Base-by-base conservation (phyloP, 2,888 invertebrate genomes). In the Bellardia bayeri region DNA sequence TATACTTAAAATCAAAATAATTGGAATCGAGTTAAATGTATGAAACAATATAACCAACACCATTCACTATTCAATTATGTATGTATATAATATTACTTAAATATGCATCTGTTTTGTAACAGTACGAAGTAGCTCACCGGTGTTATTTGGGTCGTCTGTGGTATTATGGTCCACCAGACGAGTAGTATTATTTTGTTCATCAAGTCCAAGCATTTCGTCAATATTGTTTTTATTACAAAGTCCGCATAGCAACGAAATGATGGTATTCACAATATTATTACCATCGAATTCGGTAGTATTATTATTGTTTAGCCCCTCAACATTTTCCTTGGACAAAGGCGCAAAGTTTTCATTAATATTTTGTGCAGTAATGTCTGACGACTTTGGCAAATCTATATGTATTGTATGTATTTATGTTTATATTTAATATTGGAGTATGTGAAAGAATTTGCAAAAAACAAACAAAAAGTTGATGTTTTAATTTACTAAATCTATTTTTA, bases 61-160 rank as follows among this genome's bases (percentile, higher is more conserved):
- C 74, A 69, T 72, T 61, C 69, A 63, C n/a, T 71, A 49, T 40
- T 51, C 23, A 63, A 78, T 51, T 16, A 56, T 56, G 5, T 74
- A 66, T 14, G n/a, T 51, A 45, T 40, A 56, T 56, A 63, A 37
- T 37, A 37, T 37, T 71, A 71, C 72, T 84, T 23, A 23, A 33
- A 85, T 72, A 86, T 82, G 69, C 68, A 82, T 69, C 49, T 58
- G 80, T 78, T 72, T 79, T 78, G 78, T 85, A 84, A 71, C 69
- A 82, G 84, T 68, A 87, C 87, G 82, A 30, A 85, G 85, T 87
- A 58, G 87, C 87, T 87, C 87, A 87, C 87, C 87, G 79, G 72
- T 63, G 79, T 82, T 87, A 74, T 82, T 87, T 63, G 56, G 75
- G 69, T 85, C 87, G 79, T 85, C 87, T 30, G 66, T 87, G 79